Conservation (phyloP, 2,888 invertebrate genomes). For the Chrysomela aeneicollis region DNA sequence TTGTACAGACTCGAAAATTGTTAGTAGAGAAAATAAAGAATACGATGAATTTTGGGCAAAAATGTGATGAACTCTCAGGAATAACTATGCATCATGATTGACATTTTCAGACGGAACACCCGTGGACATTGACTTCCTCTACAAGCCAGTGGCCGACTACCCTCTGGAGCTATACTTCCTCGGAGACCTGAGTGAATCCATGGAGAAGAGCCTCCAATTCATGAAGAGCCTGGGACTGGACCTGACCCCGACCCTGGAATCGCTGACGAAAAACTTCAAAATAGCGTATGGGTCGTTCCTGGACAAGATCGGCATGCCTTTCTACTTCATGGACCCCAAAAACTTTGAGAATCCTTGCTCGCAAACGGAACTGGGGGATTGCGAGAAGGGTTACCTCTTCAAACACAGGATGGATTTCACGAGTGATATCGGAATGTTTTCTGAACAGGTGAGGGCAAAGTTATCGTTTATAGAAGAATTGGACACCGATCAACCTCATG, state of each 20-base stretch:
- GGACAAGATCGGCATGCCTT: constrained; percentile 82
- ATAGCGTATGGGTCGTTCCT: constrained; percentile 81
- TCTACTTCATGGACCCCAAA: constrained; percentile 63
- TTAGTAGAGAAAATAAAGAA: too few species aligned
- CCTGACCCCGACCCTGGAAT: constrained; percentile 67
- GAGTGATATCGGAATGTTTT: constrained; percentile 59
- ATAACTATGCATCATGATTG: too few species aligned
- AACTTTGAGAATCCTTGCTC: constrained; percentile 69
- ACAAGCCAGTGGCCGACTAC: constrained; percentile 83
- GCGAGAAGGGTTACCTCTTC: constrained; percentile 84
- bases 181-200: constrained; percentile 91
- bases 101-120: constrained; percentile 49
- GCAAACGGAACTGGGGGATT: constrained; percentile 63
- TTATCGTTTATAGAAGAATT: too few species aligned
- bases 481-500: too few species aligned
- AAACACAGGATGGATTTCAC: constrained; percentile 79
- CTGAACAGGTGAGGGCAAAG: constrained; percentile 44
- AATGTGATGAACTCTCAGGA: too few species aligned
- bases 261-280: constrained; percentile 76
- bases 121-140: constrained; percentile 69
- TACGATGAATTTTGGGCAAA: too few species aligned
- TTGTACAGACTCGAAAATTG: too few species aligned
- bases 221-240: constrained; percentile 72
- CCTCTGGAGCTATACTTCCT: constrained; percentile 88
- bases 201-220: constrained; percentile 86